phyloP scores from a whole-genome alignment of 2,113 vertebrate species.

The Clarias batrachus region DNA sequence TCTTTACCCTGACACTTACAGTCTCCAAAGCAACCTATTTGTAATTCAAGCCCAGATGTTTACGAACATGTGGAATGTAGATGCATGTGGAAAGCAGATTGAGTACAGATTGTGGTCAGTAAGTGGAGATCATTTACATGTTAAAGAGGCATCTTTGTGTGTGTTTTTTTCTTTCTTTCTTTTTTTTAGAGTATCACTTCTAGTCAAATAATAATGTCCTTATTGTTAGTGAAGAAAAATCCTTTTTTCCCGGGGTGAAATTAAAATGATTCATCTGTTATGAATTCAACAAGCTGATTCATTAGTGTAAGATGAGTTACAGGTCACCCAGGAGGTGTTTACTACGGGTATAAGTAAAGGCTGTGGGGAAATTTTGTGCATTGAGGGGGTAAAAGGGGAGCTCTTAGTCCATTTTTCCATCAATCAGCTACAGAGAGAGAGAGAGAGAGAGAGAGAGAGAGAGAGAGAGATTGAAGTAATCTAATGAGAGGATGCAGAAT shows the following conservation, averaged over 20 bases:
- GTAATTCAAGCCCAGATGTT: not conserved
- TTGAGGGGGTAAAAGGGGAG: not conserved
- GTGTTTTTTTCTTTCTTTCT: too few relatives aligned
- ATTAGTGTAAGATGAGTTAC: not conserved
- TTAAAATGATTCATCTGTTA: not conserved
- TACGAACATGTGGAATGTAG: not conserved
- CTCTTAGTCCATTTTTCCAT: not conserved
- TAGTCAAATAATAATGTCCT: not conserved
- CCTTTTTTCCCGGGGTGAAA: not conserved
- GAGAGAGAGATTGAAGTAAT: not conserved
- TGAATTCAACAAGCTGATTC: constrained; percentile 3
- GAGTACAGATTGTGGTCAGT: not conserved
- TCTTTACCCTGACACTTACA: not conserved
- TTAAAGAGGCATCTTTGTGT: not conserved
- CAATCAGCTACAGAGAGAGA: not conserved
- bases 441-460: not conserved
- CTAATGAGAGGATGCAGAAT: not conserved
- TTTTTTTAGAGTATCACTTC: not conserved
- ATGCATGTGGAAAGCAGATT: not conserved
- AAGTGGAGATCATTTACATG: not conserved
- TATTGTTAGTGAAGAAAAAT: not conserved
- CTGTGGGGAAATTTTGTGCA: constrained; percentile 7
- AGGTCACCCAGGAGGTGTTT: not conserved
- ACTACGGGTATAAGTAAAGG: not conserved
- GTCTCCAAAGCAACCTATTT: not conserved